Conservation (phyloP, 1,140 invertebrate genomes). For the Tribolium madens region DNA sequence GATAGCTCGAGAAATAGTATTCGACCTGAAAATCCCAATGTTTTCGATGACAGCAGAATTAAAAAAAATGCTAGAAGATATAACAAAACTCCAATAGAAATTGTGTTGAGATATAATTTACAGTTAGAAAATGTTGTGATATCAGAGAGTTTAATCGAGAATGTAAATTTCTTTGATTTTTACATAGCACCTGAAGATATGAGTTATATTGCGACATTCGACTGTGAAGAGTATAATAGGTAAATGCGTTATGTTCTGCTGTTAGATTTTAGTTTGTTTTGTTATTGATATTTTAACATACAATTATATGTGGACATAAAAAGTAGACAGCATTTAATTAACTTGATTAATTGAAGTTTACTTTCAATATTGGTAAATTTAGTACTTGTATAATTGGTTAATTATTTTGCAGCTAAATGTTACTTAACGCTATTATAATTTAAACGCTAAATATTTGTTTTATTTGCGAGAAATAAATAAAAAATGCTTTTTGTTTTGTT, state of each 20-base stretch:
- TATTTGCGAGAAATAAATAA: background rate
- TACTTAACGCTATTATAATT: no score
- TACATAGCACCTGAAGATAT: conserved; percentile 75
- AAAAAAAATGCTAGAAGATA: conserved; percentile 73
- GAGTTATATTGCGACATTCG: conserved; percentile 58
- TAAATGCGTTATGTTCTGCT: no score
- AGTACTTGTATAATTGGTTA: background rate
- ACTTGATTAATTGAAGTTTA: background rate
- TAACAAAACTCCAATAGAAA: conserved; percentile 75
- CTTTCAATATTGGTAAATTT: background rate
- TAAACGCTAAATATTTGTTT: no score
- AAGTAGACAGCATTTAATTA: background rate
- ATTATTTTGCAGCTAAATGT: background rate
- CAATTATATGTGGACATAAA: background rate
- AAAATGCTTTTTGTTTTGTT: background rate
- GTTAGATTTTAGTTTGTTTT: no score
- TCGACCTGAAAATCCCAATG: conserved; percentile 68
- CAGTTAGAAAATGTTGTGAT: conserved; percentile 82
- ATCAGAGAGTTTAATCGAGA: conserved; percentile 80
- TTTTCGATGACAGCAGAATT: conserved; percentile 71
- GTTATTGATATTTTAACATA: no score
- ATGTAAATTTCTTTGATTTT: conserved; percentile 84
- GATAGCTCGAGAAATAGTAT: conserved; percentile 67
- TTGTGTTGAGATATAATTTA: conserved; percentile 76
- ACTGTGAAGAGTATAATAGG: conserved; percentile 66